A percentile compares a stretch with the other conserved stretches of the same genome.
Conservation (phyloP, 1,140 invertebrate genomes). For the Dryas iulia region DNA sequence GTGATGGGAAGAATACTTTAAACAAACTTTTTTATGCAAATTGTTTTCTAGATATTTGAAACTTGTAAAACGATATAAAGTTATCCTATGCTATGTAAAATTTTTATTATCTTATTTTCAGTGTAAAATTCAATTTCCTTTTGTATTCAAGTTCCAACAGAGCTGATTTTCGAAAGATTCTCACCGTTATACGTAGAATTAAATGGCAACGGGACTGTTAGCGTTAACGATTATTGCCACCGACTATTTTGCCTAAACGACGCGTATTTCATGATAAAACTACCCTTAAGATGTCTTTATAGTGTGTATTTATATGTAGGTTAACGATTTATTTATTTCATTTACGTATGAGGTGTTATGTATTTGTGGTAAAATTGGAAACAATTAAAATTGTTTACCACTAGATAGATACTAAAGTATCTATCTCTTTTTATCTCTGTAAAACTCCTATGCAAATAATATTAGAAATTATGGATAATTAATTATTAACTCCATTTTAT, state of each 20-base stretch:
- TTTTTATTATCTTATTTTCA: neutral
- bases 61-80: neutral
- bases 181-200: constrained; percentile 38
- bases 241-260: constrained; percentile 64
- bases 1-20: neutral
- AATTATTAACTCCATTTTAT: too few species aligned
- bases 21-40: neutral
- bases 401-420: too few species aligned
- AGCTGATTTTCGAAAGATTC: constrained; percentile 39
- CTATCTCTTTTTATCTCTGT: too few species aligned
- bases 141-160: constrained; percentile 1
- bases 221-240: constrained; percentile 69
- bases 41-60: neutral
- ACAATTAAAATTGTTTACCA: too few species aligned
- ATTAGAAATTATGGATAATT: too few species aligned
- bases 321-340: constrained; percentile 13
- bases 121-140: neutral
- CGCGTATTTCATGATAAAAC: constrained; percentile 64
- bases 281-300: constrained; percentile 40
- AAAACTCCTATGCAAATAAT: too few species aligned
- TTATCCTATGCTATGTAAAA: neutral
- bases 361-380: neutral
- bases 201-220: constrained; percentile 52
- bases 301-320: constrained; percentile 28
- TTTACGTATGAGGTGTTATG: neutral